Evolutionary conservation across 2,797 vertebrate species (phyloP).

Genomic region (Phrynocephalus forsythii): DNA sequence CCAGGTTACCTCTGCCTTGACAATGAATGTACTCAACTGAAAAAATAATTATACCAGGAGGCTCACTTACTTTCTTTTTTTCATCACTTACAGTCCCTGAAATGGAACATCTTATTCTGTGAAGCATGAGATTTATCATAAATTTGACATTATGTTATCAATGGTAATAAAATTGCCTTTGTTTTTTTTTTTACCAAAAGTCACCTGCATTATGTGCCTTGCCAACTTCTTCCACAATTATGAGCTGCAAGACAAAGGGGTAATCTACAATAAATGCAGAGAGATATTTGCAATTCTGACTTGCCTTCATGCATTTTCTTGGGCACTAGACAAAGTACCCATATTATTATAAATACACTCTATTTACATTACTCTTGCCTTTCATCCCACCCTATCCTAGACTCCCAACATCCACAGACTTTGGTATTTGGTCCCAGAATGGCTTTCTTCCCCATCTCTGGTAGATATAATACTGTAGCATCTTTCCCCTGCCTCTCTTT

Average conservation of each 20-base stretch:
- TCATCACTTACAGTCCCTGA: constrained; percentile 23
- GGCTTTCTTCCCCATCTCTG: too few species aligned
- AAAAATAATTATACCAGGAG: not conserved
- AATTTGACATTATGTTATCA: constrained; percentile 35
- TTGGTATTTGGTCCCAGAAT: too few species aligned
- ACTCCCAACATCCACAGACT: too few species aligned
- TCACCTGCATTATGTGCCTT: constrained; percentile 12
- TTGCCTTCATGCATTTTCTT: not conserved
- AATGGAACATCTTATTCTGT: constrained; percentile 27
- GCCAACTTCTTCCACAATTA: constrained; percentile 22
- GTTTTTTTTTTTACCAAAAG: constrained; percentile 31
- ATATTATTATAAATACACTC: not conserved
- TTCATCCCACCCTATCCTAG: too few species aligned
- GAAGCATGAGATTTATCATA: constrained; percentile 36
- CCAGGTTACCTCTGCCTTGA: constrained; percentile 10
- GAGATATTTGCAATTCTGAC: constrained; percentile 25
- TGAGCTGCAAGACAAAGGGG: constrained; percentile 18
- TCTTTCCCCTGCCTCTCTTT: too few species aligned
- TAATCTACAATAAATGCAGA: constrained; percentile 2
- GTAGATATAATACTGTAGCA: too few species aligned
- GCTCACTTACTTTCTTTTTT: not conserved
- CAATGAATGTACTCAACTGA: constrained; percentile 30
- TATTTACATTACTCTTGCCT: not conserved
- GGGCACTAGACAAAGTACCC: not conserved
- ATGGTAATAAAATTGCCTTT: constrained; percentile 15